Conservation (phyloP, 2,797 vertebrate species). For the Chelidonichthys spinosus region DNA sequence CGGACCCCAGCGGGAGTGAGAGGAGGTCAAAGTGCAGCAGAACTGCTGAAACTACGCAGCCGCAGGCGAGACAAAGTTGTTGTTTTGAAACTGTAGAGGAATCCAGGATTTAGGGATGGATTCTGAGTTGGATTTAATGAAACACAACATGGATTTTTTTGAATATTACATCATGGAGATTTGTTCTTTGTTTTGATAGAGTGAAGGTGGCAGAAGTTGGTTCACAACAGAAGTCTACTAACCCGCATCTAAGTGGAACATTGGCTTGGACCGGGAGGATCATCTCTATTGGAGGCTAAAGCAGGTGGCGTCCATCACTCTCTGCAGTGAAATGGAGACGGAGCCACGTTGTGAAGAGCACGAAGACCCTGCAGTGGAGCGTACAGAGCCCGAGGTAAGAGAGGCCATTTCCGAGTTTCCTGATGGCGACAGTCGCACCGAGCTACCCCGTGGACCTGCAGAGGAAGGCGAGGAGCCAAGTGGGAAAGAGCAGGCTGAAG, state of each 20-base stretch:
- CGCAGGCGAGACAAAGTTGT: conserved; percentile 9
- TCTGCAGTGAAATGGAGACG: conserved; percentile 77
- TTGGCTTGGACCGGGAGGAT: conserved; percentile 50
- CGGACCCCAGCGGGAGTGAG: conserved; percentile 23
- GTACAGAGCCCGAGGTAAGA: conserved; percentile 36
- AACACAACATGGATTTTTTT: conserved; percentile 62
- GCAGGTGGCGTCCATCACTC: conserved; percentile 67
- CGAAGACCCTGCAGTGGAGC: conserved; percentile 35
- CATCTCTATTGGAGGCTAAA: conserved; percentile 57
- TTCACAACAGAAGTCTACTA: conserved; percentile 25
- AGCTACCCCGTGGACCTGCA: conserved; percentile 36
- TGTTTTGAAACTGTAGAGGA: conserved; percentile 3
- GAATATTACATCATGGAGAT: conserved; percentile 53
- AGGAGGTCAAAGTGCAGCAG: conserved; percentile 58
- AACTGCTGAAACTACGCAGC: conserved; percentile 19
- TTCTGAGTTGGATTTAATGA: conserved; percentile 62
- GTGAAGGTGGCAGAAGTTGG: conserved; percentile 16
- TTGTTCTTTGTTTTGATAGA: conserved; percentile 35
- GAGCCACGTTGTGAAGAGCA: conserved; percentile 59
- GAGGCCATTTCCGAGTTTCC: conserved; percentile 33
- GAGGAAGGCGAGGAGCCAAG: conserved; percentile 36
- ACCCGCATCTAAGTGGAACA: conserved; percentile 41
- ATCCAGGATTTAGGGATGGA: conserved; percentile 60
- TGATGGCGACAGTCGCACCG: conserved; percentile 20
- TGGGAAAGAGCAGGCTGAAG: conserved; percentile 41